phyloP scores from a whole-genome alignment of 2,797 vertebrate species.

The Coregonus sp. region DNA sequence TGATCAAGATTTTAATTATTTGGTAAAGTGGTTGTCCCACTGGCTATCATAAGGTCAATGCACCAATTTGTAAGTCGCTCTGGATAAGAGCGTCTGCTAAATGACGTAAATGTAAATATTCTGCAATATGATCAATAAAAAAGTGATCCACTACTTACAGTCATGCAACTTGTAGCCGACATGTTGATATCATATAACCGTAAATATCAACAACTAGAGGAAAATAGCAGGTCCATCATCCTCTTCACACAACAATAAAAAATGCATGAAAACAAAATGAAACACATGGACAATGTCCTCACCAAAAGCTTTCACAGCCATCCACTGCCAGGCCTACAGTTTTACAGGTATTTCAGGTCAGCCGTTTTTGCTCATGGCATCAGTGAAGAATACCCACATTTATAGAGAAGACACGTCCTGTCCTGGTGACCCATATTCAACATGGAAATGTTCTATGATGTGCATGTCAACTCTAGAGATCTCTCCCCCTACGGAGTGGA shows the following conservation, averaged over 20 bases:
- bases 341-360: not conserved
- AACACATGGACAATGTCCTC: not conserved
- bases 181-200: too few species aligned
- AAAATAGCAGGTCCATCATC: not conserved
- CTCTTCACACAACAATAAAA: not conserved
- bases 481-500: not conserved
- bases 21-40: too few species aligned
- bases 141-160: not conserved
- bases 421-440: conserved; percentile 65
- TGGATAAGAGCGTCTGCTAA: too few species aligned
- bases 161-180: too few species aligned
- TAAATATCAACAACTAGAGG: not conserved
- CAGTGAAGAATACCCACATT: not conserved
- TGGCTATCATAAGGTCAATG: too few species aligned
- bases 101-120: not conserved
- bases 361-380: not conserved
- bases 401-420: not conserved
- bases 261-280: not conserved
- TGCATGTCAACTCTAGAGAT: conserved; percentile 65
- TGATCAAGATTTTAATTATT: too few species aligned
- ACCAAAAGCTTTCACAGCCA: not conserved
- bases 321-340: not conserved
- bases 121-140: not conserved
- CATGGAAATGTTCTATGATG: conserved; percentile 36
- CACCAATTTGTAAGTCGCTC: too few species aligned